Percentiles rank a stretch among this genome's conserved stretches.
phyloP scores from a whole-genome alignment of 1,140 invertebrate species.

The Heterodera carotae region DNA sequence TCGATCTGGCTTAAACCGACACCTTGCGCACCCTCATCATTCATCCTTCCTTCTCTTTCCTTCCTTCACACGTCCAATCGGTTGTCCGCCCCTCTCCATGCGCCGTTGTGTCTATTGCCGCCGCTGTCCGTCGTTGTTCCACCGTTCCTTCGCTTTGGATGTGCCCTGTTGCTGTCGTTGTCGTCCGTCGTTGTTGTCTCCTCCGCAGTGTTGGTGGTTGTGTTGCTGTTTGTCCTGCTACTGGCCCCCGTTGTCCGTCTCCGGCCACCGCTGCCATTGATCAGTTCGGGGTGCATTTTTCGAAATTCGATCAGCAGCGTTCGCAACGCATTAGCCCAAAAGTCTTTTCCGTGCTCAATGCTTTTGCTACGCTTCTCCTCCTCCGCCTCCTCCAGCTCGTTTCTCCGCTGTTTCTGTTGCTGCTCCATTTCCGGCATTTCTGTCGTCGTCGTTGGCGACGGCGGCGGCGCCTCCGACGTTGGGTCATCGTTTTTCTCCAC shows the following conservation, averaged over 20 bases:
- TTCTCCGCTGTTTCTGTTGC: neutral
- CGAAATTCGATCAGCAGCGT: slow-evolving; percentile 23
- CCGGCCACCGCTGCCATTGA: neutral
- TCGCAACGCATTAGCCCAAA: slow-evolving; percentile 24
- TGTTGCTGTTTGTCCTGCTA: neutral
- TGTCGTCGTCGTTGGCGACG: neutral
- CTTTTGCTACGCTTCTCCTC: neutral
- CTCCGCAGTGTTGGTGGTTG: too few relatives aligned
- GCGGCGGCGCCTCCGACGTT: neutral
- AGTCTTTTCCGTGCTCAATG: neutral
- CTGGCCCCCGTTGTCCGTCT: neutral
- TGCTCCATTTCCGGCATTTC: neutral
- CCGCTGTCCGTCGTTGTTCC: too few relatives aligned
- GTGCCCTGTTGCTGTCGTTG: too few relatives aligned
- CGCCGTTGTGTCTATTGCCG: too few relatives aligned
- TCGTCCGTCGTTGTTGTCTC: too few relatives aligned
- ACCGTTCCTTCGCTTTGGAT: too few relatives aligned
- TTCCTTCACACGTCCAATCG: too few relatives aligned
- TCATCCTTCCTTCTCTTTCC: too few relatives aligned
- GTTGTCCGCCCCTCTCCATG: too few relatives aligned
- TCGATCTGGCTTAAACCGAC: too few relatives aligned
- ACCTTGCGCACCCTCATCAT: too few relatives aligned
- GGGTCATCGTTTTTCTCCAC: neutral
- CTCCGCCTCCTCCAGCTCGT: neutral
- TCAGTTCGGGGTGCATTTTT: slow-evolving; percentile 22